Evolutionary conservation across 2,113 vertebrate species (phyloP).

Genomic region (Butastur rufipennis): DNA sequence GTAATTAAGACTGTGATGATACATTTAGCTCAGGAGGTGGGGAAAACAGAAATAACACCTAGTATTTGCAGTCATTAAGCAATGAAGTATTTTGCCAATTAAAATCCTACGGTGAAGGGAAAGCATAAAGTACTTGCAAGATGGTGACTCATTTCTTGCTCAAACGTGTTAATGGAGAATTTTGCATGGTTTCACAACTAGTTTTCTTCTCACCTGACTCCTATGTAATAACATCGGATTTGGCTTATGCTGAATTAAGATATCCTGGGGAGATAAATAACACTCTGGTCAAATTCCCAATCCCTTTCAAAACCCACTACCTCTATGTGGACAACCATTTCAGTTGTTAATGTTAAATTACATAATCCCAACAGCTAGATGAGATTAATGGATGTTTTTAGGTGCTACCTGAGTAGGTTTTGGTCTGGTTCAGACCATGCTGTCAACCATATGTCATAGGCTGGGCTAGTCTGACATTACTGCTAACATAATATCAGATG

Average conservation of each 20-base stretch:
- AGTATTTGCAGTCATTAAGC: neutral
- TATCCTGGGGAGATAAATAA: neutral
- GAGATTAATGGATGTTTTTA: neutral
- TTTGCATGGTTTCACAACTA: neutral
- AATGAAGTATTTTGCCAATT: constrained; percentile 23
- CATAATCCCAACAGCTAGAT: neutral
- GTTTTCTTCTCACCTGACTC: neutral
- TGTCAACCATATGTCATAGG: neutral
- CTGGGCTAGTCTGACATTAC: neutral
- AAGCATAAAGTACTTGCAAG: neutral
- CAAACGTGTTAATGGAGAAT: neutral
- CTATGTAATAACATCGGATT: neutral
- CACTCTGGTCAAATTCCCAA: too few relatives aligned
- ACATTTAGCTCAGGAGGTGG: neutral
- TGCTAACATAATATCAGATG: neutral
- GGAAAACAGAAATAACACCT: neutral
- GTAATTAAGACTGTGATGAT: neutral
- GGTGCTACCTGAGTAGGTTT: neutral
- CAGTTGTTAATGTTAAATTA: neutral
- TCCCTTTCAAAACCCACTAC: neutral
- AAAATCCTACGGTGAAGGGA: neutral
- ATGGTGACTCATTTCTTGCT: neutral
- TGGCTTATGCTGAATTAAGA: neutral
- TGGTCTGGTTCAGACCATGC: neutral
- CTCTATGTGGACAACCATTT: neutral